A percentile compares a stretch with the other conserved stretches of the same genome.
phyloP scores from a whole-genome alignment of 1,140 invertebrate species.

The Lepidurus couesii region DNA sequence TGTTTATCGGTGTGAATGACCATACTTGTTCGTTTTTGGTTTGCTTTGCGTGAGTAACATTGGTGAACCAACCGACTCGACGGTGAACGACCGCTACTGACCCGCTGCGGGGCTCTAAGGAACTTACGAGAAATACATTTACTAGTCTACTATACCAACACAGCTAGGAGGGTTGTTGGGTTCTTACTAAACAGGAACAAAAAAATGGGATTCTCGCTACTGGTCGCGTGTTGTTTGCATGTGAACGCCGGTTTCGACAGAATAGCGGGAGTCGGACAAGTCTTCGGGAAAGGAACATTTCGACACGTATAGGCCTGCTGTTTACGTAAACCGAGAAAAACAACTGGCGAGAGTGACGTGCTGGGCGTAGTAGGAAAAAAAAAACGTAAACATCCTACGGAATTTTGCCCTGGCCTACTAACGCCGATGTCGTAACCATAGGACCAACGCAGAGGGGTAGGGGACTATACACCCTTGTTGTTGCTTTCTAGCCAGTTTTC shows the following conservation, averaged over 20 bases:
- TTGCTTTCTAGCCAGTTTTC: not conserved
- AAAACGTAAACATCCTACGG: not conserved
- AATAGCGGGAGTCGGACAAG: no score
- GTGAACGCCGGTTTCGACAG: no score
- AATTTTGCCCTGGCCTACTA: constrained; percentile 14
- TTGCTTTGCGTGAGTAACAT: not conserved
- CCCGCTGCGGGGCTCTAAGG: not conserved
- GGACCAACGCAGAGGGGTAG: not conserved
- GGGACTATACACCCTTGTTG: not conserved
- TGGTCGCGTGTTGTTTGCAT: no score
- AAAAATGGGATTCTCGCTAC: no score
- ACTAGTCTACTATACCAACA: no score
- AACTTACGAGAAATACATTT: not conserved
- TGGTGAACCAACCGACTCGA: not conserved
- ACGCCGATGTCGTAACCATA: not conserved
- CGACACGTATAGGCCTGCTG: constrained; percentile 1
- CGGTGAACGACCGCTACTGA: constrained; percentile 1
- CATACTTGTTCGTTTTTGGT: no score
- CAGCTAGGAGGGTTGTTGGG: no score
- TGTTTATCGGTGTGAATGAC: no score
- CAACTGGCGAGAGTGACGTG: not conserved
- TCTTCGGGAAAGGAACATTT: not conserved
- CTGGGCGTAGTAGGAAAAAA: not conserved
- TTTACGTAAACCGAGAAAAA: not conserved
- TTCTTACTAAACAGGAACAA: no score